Percentiles rank a stretch among this genome's conserved stretches.
Evolutionary conservation across 2,888 invertebrate genomes (phyloP).

Genomic region (Stenodema calcarata): DNA sequence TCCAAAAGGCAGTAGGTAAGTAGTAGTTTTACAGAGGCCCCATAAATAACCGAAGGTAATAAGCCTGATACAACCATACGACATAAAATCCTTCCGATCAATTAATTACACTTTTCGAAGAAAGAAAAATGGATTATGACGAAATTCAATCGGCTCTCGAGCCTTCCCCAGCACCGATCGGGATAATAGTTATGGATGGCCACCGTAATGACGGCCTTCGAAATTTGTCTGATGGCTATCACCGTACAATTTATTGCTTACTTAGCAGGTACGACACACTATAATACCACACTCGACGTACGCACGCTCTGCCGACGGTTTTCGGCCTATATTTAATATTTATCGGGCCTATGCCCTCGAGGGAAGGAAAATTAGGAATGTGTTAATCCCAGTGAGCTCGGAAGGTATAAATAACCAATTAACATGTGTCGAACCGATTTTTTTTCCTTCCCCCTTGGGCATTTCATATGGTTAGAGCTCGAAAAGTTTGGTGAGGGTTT

Average conservation of each 20-base stretch:
- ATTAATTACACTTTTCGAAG: no score
- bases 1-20: no score
- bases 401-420: not conserved
- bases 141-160: slow-evolving; percentile 18
- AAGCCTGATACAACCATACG: no score
- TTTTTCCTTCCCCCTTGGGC: not conserved
- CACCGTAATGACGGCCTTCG: not conserved
- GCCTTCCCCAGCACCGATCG: not conserved
- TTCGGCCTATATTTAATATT: slow-evolving; percentile 12
- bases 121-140: not conserved
- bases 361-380: not conserved
- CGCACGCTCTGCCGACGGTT: not conserved
- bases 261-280: slow-evolving; percentile 8
- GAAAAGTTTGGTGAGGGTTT: no score
- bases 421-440: not conserved
- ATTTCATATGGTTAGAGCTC: not conserved
- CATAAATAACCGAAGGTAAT: no score
- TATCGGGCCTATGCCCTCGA: not conserved
- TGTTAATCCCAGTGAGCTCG: not conserved
- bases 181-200: slow-evolving; percentile 24
- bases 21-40: no score
- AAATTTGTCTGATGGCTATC: slow-evolving; percentile 31
- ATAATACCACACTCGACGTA: not conserved
- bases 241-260: slow-evolving; percentile 5
- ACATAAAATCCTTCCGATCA: no score